Conservation (phyloP, 2,888 invertebrate genomes). For the Harpalus rubripes region DNA sequence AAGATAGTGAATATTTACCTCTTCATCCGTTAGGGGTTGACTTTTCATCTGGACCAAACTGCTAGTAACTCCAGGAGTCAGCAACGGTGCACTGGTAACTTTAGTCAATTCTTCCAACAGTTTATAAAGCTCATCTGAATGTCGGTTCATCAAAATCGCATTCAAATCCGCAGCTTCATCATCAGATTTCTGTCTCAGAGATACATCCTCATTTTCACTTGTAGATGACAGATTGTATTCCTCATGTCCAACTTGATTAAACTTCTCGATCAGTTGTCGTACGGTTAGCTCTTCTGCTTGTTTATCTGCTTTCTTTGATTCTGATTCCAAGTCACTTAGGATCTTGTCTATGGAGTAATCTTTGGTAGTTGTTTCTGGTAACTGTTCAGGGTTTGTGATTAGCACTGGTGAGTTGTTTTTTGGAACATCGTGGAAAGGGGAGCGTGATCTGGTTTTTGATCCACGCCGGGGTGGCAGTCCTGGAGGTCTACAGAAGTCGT, state of each 20-base stretch:
- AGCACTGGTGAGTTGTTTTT: conserved; percentile 71
- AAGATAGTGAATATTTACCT: no score
- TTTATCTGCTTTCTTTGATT: conserved; percentile 70
- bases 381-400: conserved; percentile 62
- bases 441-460: conserved; percentile 68
- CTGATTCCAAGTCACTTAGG: conserved; percentile 73
- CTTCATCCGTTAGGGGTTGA: conserved; percentile 72
- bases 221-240: conserved; percentile 68
- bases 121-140: conserved; percentile 74
- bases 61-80: conserved; percentile 75
- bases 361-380: conserved; percentile 67
- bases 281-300: conserved; percentile 71
- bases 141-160: conserved; percentile 68
- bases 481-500: conserved; percentile 16
- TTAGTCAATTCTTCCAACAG: conserved; percentile 75
- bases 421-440: conserved; percentile 74
- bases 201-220: conserved; percentile 60
- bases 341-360: conserved; percentile 74
- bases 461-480: conserved; percentile 60
- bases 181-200: conserved; percentile 49
- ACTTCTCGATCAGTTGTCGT: conserved; percentile 74
- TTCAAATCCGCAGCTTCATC: conserved; percentile 28
- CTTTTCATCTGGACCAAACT: conserved; percentile 73
- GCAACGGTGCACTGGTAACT: conserved; percentile 76
- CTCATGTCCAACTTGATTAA: conserved; percentile 71